Base-by-base conservation (phyloP, 35 echinoderm and acorn worm species). In the Acanthaster planci region DNA sequence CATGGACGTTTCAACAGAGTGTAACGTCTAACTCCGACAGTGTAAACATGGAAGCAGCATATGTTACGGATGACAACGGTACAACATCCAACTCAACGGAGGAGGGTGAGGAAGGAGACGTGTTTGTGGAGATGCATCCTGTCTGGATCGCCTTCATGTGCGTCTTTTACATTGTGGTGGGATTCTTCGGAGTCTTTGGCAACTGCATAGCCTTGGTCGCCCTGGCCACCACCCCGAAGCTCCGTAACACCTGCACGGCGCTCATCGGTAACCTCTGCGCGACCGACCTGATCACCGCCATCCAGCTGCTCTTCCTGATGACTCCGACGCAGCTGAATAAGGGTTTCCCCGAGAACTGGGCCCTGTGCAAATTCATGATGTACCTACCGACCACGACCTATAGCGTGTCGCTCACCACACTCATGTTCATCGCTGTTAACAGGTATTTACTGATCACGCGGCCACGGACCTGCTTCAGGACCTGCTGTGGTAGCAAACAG, bases 381-480 rank as follows among this genome's bases (percentile, higher is more conserved):
- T 95, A 91, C 76, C 29, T 84, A 2, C 85, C 93, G 6, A 64
- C 83, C 16, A 86, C 76, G 53, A 79, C 58, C 50, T 59, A 91
- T 2, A 79, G 83, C 5, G 52, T 81, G 55, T 95, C 93, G 22
- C 84, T 95, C 16, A 87, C 89, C 8, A 91, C 89, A 0, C 67
- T 95, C 9, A 55, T 77, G 36, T 51, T 90, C 26, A 91, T 95
- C 8, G 88, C 93, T 0, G 59, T 80, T 21, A 95, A 90, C 51
- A 86, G 93, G 37, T 95, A 91, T 40, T 23, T 95, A 16, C 77
- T 82, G 40, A 86, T 95, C 27, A 95, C 93, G 23, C 54, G 93
- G 10, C 93, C 93, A 52, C 90, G 58, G 27, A 56, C 77, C 47
- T 55, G 31, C 21, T 95, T 87, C 57, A 14, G 53, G 10, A 84